Percentiles rank a stretch among this genome's conserved stretches.
These are phyloP conservation scores for Drosophila burlai DNA, from an alignment of 1,140 invertebrate genomes.

Conservation along the genomic window DNA sequence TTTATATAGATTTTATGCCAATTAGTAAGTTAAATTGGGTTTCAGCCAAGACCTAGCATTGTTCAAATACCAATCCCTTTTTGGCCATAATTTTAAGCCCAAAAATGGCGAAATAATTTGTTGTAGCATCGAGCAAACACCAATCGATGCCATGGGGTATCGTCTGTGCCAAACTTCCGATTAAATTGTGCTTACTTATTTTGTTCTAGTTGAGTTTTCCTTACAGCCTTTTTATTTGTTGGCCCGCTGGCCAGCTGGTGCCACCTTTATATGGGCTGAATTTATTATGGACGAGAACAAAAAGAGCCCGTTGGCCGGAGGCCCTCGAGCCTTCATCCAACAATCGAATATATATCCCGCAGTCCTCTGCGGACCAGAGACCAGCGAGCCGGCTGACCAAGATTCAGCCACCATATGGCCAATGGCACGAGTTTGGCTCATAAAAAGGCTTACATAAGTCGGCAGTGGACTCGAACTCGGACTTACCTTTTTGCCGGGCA, in stretches of 20 bases:
- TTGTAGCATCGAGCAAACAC: not conserved
- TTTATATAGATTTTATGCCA: not conserved
- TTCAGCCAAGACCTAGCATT: too few species aligned
- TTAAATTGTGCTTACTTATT: slow-evolving; percentile 27
- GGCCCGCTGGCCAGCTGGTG: slow-evolving; percentile 71
- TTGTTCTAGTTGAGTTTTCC: slow-evolving; percentile 65
- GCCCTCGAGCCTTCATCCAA: slow-evolving; percentile 11
- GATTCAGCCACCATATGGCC: slow-evolving; percentile 72
- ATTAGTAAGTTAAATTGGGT: too few species aligned
- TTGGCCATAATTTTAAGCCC: not conserved
- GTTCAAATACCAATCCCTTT: not conserved
- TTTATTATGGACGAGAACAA: slow-evolving; percentile 79
- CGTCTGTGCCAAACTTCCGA: slow-evolving; percentile 20
- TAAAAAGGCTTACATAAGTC: slow-evolving; percentile 78
- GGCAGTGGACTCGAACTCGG: slow-evolving; percentile 16
- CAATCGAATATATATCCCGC: slow-evolving; percentile 52
- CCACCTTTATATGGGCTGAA: slow-evolving; percentile 80
- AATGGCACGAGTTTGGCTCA: slow-evolving; percentile 77
- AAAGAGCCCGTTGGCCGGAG: slow-evolving; percentile 58
- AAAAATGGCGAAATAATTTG: not conserved
- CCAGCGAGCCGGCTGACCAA: slow-evolving; percentile 15
- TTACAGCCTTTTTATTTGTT: slow-evolving; percentile 68
- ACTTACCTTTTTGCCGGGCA: slow-evolving; percentile 79
- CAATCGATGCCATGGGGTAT: slow-evolving; percentile 15
- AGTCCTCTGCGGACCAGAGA: slow-evolving; percentile 43